phyloP scores from a whole-genome alignment of 2,888 invertebrate genomes.

The Drosophila limbata region DNA sequence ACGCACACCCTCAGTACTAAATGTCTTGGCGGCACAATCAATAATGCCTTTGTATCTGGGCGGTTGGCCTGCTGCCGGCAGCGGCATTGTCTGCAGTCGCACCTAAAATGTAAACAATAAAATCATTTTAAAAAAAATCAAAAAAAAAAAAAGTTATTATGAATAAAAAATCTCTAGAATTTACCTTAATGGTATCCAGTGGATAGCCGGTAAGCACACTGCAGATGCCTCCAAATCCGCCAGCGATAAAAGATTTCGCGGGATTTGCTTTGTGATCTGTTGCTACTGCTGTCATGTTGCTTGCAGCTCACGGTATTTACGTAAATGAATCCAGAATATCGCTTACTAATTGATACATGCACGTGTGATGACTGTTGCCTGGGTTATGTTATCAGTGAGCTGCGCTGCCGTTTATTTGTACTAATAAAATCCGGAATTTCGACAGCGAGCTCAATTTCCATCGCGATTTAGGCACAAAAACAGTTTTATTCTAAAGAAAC shows the following conservation, averaged over 20 bases:
- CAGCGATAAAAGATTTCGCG: constrained; percentile 96
- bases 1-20: constrained; percentile 93
- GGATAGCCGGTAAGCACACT: constrained; percentile 98
- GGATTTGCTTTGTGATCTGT: constrained; percentile 88
- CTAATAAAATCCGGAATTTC: constrained; percentile 31
- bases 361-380: constrained; percentile 39
- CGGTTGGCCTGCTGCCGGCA: constrained; percentile 90
- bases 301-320: constrained; percentile 45
- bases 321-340: constrained; percentile 52
- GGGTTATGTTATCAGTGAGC: constrained; percentile 52
- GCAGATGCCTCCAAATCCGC: constrained; percentile 98
- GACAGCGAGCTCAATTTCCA: constrained; percentile 45
- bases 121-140: too few species aligned
- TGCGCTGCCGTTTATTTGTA: constrained; percentile 41
- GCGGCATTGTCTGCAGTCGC: constrained; percentile 97
- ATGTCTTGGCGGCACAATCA: constrained; percentile 96
- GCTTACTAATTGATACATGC: constrained; percentile 40
- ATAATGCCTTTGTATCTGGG: constrained; percentile 94
- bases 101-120: constrained; percentile 87
- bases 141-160: too few species aligned
- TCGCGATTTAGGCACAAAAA: constrained; percentile 28
- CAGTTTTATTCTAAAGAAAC: constrained; percentile 34
- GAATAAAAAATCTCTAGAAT: background rate
- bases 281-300: constrained; percentile 20
- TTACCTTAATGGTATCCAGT: constrained; percentile 96